Base-by-base conservation (phyloP, 2,113 vertebrate genomes). In the Parotia lawesii region DNA sequence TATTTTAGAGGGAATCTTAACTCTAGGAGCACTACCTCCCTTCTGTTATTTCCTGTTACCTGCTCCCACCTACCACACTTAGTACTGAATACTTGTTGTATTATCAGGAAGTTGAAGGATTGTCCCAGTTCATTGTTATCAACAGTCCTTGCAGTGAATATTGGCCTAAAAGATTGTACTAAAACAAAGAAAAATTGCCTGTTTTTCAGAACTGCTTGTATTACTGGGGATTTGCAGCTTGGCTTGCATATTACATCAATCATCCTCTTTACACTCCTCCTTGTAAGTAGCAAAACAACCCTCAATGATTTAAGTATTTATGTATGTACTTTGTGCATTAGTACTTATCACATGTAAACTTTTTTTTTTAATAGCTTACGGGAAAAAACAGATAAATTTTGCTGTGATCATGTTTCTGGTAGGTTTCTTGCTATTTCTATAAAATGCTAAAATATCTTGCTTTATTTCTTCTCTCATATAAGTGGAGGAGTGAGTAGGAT, bases 191-290 rank as follows among this genome's bases (percentile, higher is more conserved):
- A 89, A 86, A 91, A 87, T 44, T 91, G 21, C 54, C 67, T 93
- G 15, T 96, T 93, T 97, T 94, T 89, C 96, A 99, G 98, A 99
- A 99, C 94, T 99, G 98, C 92, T 94, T 97, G 16, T 99, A 98
- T 97, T 99, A 99, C 94, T 99, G 98, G 98, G 98, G 98, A 24
- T 99, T 98, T 97, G 98, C 98, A 89, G 98, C 98, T 72, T 99
- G 98, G 98, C 93, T 99, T 94, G 98, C 98, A 42, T 99, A 98
- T 92, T 98, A 98, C 66, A 98, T 99, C 93, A 99, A 99, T 96
- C 98, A 99, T 85, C 98, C 98, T 82, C 98, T 99, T 78, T 99
- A 99, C 91, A 99, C 98, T 53, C 98, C 98, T 69, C 98, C 98
- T 75, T 98, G 98, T 99, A 97, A 98, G 98, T 98, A 93, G 51